Evolutionary conservation across 2,797 vertebrate genomes (phyloP).

Genomic region (Coranthus polyacanthus): DNA sequence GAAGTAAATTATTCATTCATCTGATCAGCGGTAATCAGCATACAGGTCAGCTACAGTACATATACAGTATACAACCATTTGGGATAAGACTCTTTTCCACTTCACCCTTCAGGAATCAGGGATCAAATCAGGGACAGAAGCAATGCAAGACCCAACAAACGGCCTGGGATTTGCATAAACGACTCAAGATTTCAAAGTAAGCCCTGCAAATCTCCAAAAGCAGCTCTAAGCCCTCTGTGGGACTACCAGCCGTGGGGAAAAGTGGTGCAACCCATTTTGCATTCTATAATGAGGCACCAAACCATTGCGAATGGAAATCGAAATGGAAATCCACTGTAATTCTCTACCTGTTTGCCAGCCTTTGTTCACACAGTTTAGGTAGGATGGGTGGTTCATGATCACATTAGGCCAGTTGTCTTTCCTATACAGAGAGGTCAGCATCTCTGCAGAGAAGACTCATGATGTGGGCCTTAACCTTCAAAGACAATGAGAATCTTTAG

Average conservation of each 20-base stretch:
- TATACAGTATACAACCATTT: slow-evolving; percentile 1
- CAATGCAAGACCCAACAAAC: slow-evolving; percentile 1
- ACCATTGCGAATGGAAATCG: slow-evolving; percentile 13
- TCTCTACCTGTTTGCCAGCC: too few species aligned
- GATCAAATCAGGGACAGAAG: slow-evolving; percentile 25
- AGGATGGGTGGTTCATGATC: too few species aligned
- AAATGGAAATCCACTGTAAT: too few species aligned
- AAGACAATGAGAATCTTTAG: too few species aligned
- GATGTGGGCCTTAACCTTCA: too few species aligned
- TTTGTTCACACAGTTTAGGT: too few species aligned
- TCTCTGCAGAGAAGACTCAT: too few species aligned
- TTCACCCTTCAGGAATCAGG: slow-evolving; percentile 15
- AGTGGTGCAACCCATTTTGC: slow-evolving; percentile 3
- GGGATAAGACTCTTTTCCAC: slow-evolving; percentile 3
- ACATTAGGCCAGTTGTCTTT: too few species aligned
- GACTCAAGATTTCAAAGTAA: slow-evolving; percentile 37
- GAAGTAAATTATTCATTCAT: too few species aligned
- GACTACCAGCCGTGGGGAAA: neutral
- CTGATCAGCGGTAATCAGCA: too few species aligned
- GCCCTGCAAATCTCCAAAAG: slow-evolving; percentile 27
- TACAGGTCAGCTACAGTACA: slow-evolving; percentile 3
- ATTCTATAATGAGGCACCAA: slow-evolving; percentile 18
- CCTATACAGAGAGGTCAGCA: too few species aligned
- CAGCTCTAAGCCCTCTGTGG: slow-evolving; percentile 8
- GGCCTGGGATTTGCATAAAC: slow-evolving; percentile 32